Conservation (phyloP, 2,888 invertebrate species). For the Agonopterix heracliana region DNA sequence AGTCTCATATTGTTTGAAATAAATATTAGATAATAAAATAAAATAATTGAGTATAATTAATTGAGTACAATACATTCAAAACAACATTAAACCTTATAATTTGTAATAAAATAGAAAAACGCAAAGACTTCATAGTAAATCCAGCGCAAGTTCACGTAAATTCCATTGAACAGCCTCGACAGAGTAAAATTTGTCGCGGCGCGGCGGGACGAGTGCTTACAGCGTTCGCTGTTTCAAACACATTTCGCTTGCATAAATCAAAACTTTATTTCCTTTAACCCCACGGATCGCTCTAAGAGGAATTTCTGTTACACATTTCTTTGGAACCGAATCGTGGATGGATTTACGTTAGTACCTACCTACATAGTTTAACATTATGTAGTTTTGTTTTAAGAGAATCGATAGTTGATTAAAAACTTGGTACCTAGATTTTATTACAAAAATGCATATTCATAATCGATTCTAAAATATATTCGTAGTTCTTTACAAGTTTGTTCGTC, state of each 20-base stretch:
- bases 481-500: too few relatives aligned
- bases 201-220: constrained; percentile 23
- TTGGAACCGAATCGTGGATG: background rate
- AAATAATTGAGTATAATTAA: too few relatives aligned
- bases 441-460: too few relatives aligned
- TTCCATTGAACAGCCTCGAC: constrained; percentile 20
- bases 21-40: too few relatives aligned
- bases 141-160: constrained; percentile 6
- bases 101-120: background rate
- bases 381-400: too few relatives aligned
- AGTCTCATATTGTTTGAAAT: too few relatives aligned
- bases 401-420: too few relatives aligned
- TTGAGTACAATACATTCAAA: too few relatives aligned
- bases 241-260: constrained; percentile 58
- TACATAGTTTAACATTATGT: too few relatives aligned
- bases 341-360: background rate
- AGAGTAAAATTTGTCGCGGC: constrained; percentile 28
- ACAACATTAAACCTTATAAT: too few relatives aligned
- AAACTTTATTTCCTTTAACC: constrained; percentile 49
- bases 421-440: too few relatives aligned
- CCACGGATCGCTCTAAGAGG: constrained; percentile 25
- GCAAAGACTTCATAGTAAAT: constrained; percentile 1
- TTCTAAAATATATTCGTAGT: too few relatives aligned
- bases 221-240: constrained; percentile 37
- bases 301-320: constrained; percentile 15